Evolutionary conservation across 2,113 vertebrate species (phyloP).

Genomic region (Echinops telfairi): DNA sequence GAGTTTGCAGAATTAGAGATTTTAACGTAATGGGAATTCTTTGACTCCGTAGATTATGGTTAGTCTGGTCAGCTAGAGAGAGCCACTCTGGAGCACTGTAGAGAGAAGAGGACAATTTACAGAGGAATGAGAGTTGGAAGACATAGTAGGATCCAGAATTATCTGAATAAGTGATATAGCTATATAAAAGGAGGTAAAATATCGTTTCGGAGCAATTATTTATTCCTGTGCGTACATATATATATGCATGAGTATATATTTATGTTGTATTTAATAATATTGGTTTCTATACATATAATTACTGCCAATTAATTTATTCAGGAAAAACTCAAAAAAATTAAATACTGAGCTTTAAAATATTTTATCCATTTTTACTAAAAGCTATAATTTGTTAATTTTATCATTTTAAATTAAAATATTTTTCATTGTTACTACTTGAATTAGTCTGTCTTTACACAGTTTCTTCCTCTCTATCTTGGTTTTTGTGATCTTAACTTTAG

Average conservation of each 20-base stretch:
- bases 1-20: neutral
- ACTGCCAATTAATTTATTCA: neutral
- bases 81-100: no score
- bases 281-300: neutral
- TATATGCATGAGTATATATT: neutral
- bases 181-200: neutral
- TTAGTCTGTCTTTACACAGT: no score
- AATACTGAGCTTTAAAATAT: neutral
- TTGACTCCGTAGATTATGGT: no score
- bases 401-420: neutral
- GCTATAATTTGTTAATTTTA: slow-evolving; percentile 18
- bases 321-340: slow-evolving; percentile 29
- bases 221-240: no score
- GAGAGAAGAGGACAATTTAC: no score
- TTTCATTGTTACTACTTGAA: no score
- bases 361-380: neutral
- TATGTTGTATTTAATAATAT: neutral
- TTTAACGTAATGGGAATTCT: neutral
- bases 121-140: no score
- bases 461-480: no score
- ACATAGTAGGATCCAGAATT: neutral
- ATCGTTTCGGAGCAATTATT: neutral
- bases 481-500: no score
- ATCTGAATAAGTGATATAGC: neutral
- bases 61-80: no score